A percentile compares a stretch with the other conserved stretches of the same genome.
Evolutionary conservation across 2,888 invertebrate species (phyloP).

Genomic region (Steinernema scapterisci): DNA sequence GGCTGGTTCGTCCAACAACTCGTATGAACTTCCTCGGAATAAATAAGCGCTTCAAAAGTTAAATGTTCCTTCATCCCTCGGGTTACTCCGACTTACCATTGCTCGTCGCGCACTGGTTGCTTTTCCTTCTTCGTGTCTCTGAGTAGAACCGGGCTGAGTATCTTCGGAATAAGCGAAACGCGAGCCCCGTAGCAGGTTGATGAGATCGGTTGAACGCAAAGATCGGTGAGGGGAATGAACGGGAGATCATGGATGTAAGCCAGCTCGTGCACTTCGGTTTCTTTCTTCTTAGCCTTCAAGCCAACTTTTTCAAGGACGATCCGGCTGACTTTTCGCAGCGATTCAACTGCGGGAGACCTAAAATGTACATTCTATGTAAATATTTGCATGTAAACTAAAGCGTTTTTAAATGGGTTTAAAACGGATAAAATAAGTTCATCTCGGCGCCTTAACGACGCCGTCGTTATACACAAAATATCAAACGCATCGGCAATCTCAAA

Average conservation of each 20-base stretch:
- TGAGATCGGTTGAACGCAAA: slow-evolving; percentile 45
- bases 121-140: slow-evolving; percentile 41
- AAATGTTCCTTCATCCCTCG: not conserved
- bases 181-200: slow-evolving; percentile 1
- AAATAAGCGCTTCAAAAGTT: slow-evolving; percentile 53
- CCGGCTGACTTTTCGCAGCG: slow-evolving; percentile 55
- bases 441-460: too few relatives aligned
- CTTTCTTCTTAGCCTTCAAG: slow-evolving; percentile 46
- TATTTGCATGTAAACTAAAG: too few relatives aligned
- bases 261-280: slow-evolving; percentile 38
- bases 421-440: too few relatives aligned
- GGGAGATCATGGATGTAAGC: slow-evolving; percentile 47
- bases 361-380: too few relatives aligned
- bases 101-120: slow-evolving; percentile 46
- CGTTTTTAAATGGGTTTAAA: too few relatives aligned
- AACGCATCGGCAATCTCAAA: too few relatives aligned
- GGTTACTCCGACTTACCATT: slow-evolving; percentile 49
- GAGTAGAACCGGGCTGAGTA: slow-evolving; percentile 39
- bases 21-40: slow-evolving; percentile 46
- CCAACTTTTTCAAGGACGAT: slow-evolving; percentile 57
- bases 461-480: too few relatives aligned
- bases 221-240: slow-evolving; percentile 47
- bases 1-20: slow-evolving; percentile 31
- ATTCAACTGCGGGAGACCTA: slow-evolving; percentile 63
- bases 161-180: slow-evolving; percentile 32